phyloP scores from a whole-genome alignment of 1,140 invertebrate species.

The Drosophila pachea region DNA sequence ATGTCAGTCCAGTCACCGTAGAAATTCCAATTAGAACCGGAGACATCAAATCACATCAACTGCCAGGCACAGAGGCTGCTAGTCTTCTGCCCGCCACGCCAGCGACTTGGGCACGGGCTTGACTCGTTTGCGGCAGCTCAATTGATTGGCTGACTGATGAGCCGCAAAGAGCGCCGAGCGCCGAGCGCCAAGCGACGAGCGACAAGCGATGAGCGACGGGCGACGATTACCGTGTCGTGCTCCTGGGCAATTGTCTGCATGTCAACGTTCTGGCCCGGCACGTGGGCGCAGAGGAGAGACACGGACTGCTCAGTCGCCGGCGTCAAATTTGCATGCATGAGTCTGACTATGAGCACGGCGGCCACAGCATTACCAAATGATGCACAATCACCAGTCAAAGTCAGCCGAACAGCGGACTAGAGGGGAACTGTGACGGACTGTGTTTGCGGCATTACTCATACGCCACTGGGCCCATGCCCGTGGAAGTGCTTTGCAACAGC shows the following conservation, averaged over 20 bases:
- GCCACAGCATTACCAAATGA: conserved; percentile 30
- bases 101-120: conserved; percentile 27
- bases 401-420: background rate
- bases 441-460: conserved; percentile 29
- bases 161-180: conserved; percentile 22
- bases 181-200: too few relatives aligned
- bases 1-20: conserved; percentile 66
- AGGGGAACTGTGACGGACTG: background rate
- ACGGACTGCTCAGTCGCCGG: conserved; percentile 21
- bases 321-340: conserved; percentile 55
- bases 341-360: too few relatives aligned
- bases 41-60: conserved; percentile 68
- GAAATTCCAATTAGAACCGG: conserved; percentile 74
- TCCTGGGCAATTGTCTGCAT: conserved; percentile 13
- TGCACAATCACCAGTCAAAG: conserved; percentile 54
- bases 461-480: conserved; percentile 27
- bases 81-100: conserved; percentile 10
- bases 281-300: conserved; percentile 56
- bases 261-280: conserved; percentile 42
- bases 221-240: conserved; percentile 49
- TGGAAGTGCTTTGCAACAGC: conserved; percentile 31
- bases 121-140: conserved; percentile 60
- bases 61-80: conserved; percentile 16
- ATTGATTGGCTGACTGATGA: conserved; percentile 71
- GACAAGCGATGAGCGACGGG: conserved; percentile 2